Percentiles rank a stretch among this genome's conserved stretches.
These are phyloP conservation scores for Setipinna tenuifilis DNA, from an alignment of 2,797 vertebrate species.

Conservation along the genomic window DNA sequence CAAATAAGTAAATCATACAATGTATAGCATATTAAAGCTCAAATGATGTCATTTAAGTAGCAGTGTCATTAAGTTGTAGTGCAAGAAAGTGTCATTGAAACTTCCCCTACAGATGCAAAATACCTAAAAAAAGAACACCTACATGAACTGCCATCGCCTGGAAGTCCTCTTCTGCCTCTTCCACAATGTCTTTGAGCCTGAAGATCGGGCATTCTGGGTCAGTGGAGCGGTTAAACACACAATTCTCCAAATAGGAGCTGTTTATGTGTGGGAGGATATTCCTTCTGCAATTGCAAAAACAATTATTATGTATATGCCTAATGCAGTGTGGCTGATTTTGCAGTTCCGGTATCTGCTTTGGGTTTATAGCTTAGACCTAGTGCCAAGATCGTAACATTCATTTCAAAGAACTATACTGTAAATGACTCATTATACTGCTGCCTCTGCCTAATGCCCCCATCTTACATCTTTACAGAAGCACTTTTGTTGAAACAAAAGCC, in stretches of 20 bases:
- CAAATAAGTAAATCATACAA: too few species aligned
- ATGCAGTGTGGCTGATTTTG: background rate
- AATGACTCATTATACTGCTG: too few species aligned
- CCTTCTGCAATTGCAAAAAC: slow-evolving; percentile 63
- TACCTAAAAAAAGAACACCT: background rate
- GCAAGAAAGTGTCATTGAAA: too few species aligned
- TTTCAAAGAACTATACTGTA: too few species aligned
- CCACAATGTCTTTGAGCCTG: slow-evolving; percentile 79
- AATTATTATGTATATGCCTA: background rate
- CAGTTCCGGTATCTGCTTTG: background rate
- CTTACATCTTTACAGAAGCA: too few species aligned
- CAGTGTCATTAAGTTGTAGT: too few species aligned
- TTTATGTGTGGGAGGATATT: slow-evolving; percentile 83
- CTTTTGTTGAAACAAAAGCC: too few species aligned
- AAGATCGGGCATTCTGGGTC: slow-evolving; percentile 84
- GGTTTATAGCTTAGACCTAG: too few species aligned
- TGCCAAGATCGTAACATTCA: too few species aligned
- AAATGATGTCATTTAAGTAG: too few species aligned
- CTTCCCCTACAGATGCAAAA: background rate
- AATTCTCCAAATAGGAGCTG: slow-evolving; percentile 71
- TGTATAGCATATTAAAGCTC: too few species aligned
- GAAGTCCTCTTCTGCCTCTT: slow-evolving; percentile 81
- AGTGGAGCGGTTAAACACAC: slow-evolving; percentile 68
- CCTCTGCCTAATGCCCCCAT: too few species aligned
- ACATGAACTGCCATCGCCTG: slow-evolving; percentile 83